Evolutionary conservation across 2,888 invertebrate species (phyloP), one percentile per base, ranked within the genome.

Genomic region (Cephus nigrinus): DNA sequence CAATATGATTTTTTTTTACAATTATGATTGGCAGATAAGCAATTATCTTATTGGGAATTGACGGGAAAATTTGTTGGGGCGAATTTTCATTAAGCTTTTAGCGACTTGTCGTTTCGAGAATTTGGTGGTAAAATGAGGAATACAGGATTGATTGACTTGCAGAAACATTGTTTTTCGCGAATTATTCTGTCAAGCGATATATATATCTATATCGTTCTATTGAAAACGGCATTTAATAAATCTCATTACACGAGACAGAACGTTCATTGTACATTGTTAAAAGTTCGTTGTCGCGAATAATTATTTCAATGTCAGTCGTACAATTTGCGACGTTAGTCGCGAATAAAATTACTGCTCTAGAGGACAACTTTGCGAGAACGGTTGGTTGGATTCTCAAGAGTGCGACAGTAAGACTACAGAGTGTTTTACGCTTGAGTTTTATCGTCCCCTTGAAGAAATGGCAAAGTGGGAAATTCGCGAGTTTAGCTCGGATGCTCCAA

Each of bases 271-370:
- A 86, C 79, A 80, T 79, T 73, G 75, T 75, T 55, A 55, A 55
- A 88, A 89, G 88, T 89, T 88, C 88, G 88, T 90, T 90, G 89
- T 89, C 86, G 85, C 82, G 85, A 89, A 90, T 89, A 90, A 90
- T 90, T 90, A 89, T 90, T 89, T 90, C 87, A 85, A 89, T 90
- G 88, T 90, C 89, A 87, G 86, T 87, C 86, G 86, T 88, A 89
- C 87, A 87, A 89, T 87, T 89, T 86, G 88, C 88, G 88, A 88
- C 88, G 88, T 88, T 87, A 89, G 9, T 55, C 55, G 55, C 55
- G 55, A 55, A 55, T 55, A 55, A 55, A 55, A 55, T 55, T 55
- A 55, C 23, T 55, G 23, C 23, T 55, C 55, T 1, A 1, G 55
- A 9, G 55, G 2, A 55, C 23, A 55, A 55, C 23, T 55, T 15